Base-by-base conservation (phyloP, 2,888 invertebrate species). In the Andrena minutula region DNA sequence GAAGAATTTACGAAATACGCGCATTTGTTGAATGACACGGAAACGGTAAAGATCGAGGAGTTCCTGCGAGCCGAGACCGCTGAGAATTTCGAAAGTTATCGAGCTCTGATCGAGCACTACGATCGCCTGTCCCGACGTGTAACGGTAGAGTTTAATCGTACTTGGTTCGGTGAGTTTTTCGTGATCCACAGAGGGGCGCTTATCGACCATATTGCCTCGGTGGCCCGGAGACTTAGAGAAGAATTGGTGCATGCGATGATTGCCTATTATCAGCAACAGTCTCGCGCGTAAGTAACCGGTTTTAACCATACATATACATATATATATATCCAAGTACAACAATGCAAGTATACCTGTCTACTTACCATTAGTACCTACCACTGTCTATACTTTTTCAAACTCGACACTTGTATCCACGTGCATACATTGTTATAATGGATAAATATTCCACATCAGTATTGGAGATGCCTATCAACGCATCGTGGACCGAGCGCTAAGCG, bases 391-490 rank as follows among this genome's bases (percentile, higher is more conserved):
- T 12, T 41, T 12, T 41, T 41, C 4, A 4, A 41, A 41, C 41
- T 41, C 4, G 4, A 41, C 41, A 16, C 41, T 3, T 23, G 2
- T n/a, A 26, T 8, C 23, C n/a, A 10, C 35, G 5, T 5, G 1
- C 12, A n/a, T 35, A 23, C 1, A 10, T 61, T 10, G 35, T 35
- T 35, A 35, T 3, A 20, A 32, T n/a, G 28, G 61, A n/a, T 30
- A n/a, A 61, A 16, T 51, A 51, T n/a, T 6, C 51, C 20, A n/a
- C 7, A 10, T 53, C 35, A 70, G 60, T 12, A 53, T 99, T 74
- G 97, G 96, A 79, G 97, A 97, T 71, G 98, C 98, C 90, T 99
- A 98, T 93, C 96, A 97, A 87, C 93, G 93, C 20, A 98, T 98
- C 81, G 96, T 97, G 0, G 97, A 96, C 84, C 97, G 96, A 85